phyloP scores from a whole-genome alignment of 64 coral and sea anemone species.

The Hydrozoanthus tunicans region DNA sequence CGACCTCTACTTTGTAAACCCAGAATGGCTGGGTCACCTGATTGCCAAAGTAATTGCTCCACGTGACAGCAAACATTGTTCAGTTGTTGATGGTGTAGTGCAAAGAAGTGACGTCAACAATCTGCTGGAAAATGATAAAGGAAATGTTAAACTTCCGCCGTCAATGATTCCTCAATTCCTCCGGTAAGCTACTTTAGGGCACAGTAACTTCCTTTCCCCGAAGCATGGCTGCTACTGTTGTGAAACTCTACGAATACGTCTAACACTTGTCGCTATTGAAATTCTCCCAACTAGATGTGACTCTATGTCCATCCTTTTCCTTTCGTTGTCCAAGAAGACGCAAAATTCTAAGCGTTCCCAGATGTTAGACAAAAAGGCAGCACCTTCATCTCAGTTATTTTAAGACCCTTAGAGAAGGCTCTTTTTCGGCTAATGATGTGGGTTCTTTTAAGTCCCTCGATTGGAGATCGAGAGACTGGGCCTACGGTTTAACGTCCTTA shows the following conservation, averaged over 20 bases:
- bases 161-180: constrained; percentile 75
- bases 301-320: not conserved
- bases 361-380: too few species aligned
- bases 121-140: constrained; percentile 50
- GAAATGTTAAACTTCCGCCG: constrained; percentile 32
- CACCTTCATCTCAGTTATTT: too few species aligned
- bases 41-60: constrained; percentile 58
- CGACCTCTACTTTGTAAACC: constrained; percentile 82
- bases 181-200: constrained; percentile 33
- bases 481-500: not conserved
- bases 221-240: not conserved
- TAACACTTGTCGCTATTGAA: too few species aligned
- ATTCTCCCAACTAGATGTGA: too few species aligned
- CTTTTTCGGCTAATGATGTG: too few species aligned
- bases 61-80: constrained; percentile 23
- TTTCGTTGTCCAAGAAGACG: not conserved
- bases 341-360: too few species aligned
- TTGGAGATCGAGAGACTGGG: too few species aligned
- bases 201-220: too few species aligned
- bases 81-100: constrained; percentile 60
- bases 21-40: constrained; percentile 75
- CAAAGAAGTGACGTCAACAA: constrained; percentile 32
- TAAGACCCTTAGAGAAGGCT: too few species aligned
- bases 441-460: too few species aligned
- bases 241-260: too few species aligned